Percentiles rank a stretch among this genome's conserved stretches.
Evolutionary conservation across 2,113 vertebrate species (phyloP).

Genomic region (Cepphus grylle): DNA sequence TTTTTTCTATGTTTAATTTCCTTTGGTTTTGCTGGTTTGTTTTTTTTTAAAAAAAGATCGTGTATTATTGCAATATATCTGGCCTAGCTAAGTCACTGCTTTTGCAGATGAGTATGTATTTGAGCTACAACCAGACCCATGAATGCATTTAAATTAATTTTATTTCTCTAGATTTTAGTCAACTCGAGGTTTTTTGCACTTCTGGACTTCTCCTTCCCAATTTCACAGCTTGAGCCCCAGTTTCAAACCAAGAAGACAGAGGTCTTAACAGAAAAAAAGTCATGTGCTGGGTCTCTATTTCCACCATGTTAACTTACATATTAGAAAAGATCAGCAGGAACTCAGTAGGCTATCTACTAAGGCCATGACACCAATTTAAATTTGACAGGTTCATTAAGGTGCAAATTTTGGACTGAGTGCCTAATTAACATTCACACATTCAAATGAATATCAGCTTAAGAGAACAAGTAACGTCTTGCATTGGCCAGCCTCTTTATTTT

Average conservation of each 20-base stretch:
- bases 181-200: not conserved
- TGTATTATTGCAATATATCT: not conserved
- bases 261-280: not conserved
- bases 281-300: not conserved
- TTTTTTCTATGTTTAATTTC: not conserved
- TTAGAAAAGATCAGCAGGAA: not conserved
- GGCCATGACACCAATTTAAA: not conserved
- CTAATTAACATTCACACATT: conserved; percentile 13
- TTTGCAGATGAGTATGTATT: not conserved
- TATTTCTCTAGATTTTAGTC: not conserved
- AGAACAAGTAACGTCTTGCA: not conserved
- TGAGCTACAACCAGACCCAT: not conserved
- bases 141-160: not conserved
- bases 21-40: not conserved
- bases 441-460: not conserved
- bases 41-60: not conserved
- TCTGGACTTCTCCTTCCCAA: not conserved
- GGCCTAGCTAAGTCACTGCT: not conserved
- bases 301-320: not conserved
- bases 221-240: not conserved
- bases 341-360: not conserved
- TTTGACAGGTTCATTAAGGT: conserved; percentile 22
- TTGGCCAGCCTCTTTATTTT: not conserved
- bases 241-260: not conserved
- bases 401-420: not conserved